Percentiles rank a stretch among this genome's conserved stretches.
Evolutionary conservation across 2,797 vertebrate species (phyloP).

Genomic region (Knipowitschia caucasica): DNA sequence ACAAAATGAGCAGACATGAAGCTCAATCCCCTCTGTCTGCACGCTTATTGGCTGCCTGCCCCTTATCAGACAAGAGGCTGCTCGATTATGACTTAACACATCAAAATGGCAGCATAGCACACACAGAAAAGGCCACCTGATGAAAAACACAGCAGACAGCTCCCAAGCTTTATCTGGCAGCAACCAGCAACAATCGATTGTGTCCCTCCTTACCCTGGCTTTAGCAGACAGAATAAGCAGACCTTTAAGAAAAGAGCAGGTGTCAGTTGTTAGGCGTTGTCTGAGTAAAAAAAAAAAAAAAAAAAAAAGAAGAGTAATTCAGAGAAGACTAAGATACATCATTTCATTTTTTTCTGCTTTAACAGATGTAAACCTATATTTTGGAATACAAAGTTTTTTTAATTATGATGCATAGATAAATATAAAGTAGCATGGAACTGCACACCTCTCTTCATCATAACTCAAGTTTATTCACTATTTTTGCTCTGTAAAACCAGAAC

Average conservation of each 20-base stretch:
- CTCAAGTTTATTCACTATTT: too few relatives aligned
- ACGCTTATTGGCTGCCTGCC: constrained; percentile 78
- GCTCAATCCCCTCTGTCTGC: constrained; percentile 74
- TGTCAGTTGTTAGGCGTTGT: constrained; percentile 65
- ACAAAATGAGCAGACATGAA: constrained; percentile 72
- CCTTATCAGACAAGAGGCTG: constrained; percentile 73
- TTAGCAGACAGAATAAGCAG: constrained; percentile 66
- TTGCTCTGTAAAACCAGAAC: too few relatives aligned
- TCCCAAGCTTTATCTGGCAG: constrained; percentile 72
- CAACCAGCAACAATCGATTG: constrained; percentile 79
- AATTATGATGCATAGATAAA: too few relatives aligned
- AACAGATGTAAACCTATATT: too few relatives aligned
- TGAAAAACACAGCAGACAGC: constrained; percentile 78
- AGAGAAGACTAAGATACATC: constrained; percentile 31
- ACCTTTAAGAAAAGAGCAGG: constrained; percentile 69
- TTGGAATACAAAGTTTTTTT: too few relatives aligned
- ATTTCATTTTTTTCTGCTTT: too few relatives aligned
- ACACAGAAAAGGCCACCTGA: constrained; percentile 82
- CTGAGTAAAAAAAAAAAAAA: constrained; percentile 33
- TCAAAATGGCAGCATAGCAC: constrained; percentile 79
- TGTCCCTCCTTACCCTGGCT: constrained; percentile 67
- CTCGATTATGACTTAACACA: constrained; percentile 83
- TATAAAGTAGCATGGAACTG: too few relatives aligned
- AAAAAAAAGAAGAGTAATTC: constrained; percentile 31
- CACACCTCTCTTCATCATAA: too few relatives aligned